These are phyloP conservation scores for Ceratothoa steindachneri DNA, from an alignment of 2,888 invertebrate genomes.

Conservation along the genomic window DNA sequence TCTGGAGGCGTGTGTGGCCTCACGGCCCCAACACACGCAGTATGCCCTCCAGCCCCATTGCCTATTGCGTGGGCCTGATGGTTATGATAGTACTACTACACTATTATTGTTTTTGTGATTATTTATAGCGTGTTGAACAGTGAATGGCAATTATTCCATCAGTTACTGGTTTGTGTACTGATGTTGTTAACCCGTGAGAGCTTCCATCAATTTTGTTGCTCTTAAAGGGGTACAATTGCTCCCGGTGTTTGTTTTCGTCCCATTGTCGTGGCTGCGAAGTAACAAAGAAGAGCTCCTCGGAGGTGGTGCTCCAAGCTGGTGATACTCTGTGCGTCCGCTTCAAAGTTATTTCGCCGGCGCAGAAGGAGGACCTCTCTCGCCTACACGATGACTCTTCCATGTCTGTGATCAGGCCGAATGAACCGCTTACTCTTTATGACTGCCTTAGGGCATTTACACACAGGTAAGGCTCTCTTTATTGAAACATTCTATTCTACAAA, in stretches of 20 bases:
- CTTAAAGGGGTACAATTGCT: slow-evolving; percentile 53
- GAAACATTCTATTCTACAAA: too few relatives aligned
- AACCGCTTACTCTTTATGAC: slow-evolving; percentile 60
- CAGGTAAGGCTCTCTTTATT: slow-evolving; percentile 54
- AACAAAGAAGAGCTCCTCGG: slow-evolving; percentile 51
- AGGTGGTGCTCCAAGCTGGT: slow-evolving; percentile 58
- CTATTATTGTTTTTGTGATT: too few relatives aligned
- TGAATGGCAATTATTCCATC: too few relatives aligned
- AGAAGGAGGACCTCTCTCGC: slow-evolving; percentile 48
- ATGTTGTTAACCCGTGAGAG: too few relatives aligned
- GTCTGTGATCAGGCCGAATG: slow-evolving; percentile 56
- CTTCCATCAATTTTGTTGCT: too few relatives aligned
- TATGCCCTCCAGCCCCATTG: too few relatives aligned
- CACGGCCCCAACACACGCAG: neutral
- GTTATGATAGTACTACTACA: too few relatives aligned
- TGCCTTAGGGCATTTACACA: slow-evolving; percentile 63
- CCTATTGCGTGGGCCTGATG: too few relatives aligned
- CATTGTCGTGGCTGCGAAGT: slow-evolving; percentile 62
- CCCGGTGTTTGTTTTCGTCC: slow-evolving; percentile 59
- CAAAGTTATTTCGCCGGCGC: slow-evolving; percentile 28
- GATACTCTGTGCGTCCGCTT: slow-evolving; percentile 56
- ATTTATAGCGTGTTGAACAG: too few relatives aligned
- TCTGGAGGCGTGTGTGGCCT: neutral
- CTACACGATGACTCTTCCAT: slow-evolving; percentile 57
- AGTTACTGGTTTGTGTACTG: too few relatives aligned